Conservation (phyloP, 2,888 invertebrate genomes). For the Hydroisotoma schaefferi region DNA sequence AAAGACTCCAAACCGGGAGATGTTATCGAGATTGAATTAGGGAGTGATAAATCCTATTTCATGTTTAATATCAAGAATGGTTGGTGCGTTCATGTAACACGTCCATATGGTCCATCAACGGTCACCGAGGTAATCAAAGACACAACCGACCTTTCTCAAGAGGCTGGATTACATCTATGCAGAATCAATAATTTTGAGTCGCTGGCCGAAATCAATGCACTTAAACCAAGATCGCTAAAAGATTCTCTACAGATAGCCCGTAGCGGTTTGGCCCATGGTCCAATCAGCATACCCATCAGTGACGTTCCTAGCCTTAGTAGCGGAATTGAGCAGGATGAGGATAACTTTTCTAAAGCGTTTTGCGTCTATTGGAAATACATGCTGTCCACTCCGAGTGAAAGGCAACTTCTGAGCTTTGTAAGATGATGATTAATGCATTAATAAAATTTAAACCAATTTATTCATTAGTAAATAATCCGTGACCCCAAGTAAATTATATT, state of each 20-base stretch:
- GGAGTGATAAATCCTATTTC: slow-evolving; percentile 24
- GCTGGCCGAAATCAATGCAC: slow-evolving; percentile 15
- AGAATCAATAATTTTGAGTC: slow-evolving; percentile 32
- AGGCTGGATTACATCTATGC: slow-evolving; percentile 21
- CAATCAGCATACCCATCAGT: slow-evolving; percentile 16
- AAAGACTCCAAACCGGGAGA: slow-evolving; percentile 23
- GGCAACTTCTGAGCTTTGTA: neutral
- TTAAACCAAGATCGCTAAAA: slow-evolving; percentile 22
- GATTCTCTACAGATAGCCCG: slow-evolving; percentile 23
- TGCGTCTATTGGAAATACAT: slow-evolving; percentile 31
- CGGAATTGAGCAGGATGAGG: neutral
- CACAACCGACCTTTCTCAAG: slow-evolving; percentile 25
- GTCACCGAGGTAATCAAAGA: slow-evolving; percentile 26
- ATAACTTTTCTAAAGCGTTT: slow-evolving; percentile 25
- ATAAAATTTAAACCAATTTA: no score
- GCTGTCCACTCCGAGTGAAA: no score
- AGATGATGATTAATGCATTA: neutral
- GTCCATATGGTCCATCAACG: neutral
- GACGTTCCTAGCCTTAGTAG: slow-evolving; percentile 18
- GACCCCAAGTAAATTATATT: no score
- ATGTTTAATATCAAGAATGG: slow-evolving; percentile 28
- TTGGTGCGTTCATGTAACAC: slow-evolving; percentile 32
- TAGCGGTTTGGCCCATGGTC: slow-evolving; percentile 20
- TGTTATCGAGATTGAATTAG: slow-evolving; percentile 31
- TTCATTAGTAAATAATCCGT: no score